These are phyloP conservation scores for Pasiphila rectangulata DNA, from an alignment of 2,888 invertebrate species.

Conservation along the genomic window DNA sequence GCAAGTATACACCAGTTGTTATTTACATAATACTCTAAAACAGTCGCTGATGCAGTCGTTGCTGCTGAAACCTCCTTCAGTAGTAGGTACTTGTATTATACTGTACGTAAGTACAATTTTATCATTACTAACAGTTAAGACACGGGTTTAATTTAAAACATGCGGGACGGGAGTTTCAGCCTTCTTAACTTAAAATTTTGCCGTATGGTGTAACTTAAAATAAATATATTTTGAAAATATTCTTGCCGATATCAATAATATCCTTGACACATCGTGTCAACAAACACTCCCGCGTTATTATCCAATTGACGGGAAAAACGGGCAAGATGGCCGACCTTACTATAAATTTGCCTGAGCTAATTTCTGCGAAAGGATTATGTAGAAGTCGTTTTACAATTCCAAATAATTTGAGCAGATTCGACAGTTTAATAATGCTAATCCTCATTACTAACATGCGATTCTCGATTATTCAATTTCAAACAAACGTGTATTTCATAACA, in stretches of 20 bases:
- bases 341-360: conserved; percentile 3
- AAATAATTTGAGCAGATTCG: not conserved
- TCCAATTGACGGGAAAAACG: conserved; percentile 67
- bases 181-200: too few relatives aligned
- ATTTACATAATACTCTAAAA: too few relatives aligned
- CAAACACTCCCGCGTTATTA: conserved; percentile 62
- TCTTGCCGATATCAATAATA: conserved; percentile 12
- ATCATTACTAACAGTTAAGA: too few relatives aligned
- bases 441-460: conserved; percentile 1
- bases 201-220: too few relatives aligned
- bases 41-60: too few relatives aligned
- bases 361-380: conserved; percentile 1
- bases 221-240: too few relatives aligned
- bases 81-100: too few relatives aligned
- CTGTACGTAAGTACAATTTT: too few relatives aligned
- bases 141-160: too few relatives aligned
- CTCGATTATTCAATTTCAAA: conserved; percentile 11
- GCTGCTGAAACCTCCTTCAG: too few relatives aligned
- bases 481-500: conserved; percentile 11
- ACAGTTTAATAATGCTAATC: not conserved
- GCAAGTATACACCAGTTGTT: too few relatives aligned
- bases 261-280: conserved; percentile 59
- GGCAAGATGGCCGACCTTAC: conserved; percentile 57
- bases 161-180: too few relatives aligned
- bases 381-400: not conserved